Base-by-base conservation (phyloP, 1,140 invertebrate species). In the Zaprionus capensis region DNA sequence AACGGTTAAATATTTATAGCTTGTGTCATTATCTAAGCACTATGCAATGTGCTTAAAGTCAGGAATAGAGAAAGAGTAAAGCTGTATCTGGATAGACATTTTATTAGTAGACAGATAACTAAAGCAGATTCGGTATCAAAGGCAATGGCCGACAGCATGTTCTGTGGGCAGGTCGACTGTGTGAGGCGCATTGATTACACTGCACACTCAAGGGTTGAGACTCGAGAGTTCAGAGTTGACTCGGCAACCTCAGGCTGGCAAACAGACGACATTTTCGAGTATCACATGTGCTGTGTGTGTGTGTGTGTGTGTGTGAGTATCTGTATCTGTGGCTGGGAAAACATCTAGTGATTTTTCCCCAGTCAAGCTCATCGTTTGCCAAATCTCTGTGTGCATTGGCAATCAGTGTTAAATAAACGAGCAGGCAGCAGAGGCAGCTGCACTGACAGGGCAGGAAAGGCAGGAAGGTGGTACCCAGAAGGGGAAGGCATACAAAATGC, bases 361-460 rank as follows among this genome's bases (percentile, higher is more conserved):
- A 55, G 34, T 31, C 15, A 51, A 62, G 55, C 67, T 70, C 59
- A 63, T 71, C 73, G 73, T 73, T 71, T 71, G 80, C 78, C 68
- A 81, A 87, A 81, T 82, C 71, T 82, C 71, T 81, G 84, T 87
- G 74, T 87, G 81, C 84, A 88, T 87, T 84, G 81, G 84, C 84
- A 87, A 87, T 87, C 83, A 87, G 83, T 87, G 83, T 88, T 87
- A 88, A 88, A 83, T 88, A 87, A 87, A 87, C 84, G 83, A 88
- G 71, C 69, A 76, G 83, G 53, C 68, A 38, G 55, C 17, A 31
- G 28, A 6, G 9, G 53, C 51, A 83, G 55, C 44, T 14, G n/a
- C 12, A 64, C 28, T 22, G 38, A 2, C n/a, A 64, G 64, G 58
- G 58, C 55, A 56, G 53, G 44, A 36, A 65, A 61, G n/a, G n/a